phyloP scores from a whole-genome alignment of 2,797 vertebrate species.

The Danio jaintianensis region DNA sequence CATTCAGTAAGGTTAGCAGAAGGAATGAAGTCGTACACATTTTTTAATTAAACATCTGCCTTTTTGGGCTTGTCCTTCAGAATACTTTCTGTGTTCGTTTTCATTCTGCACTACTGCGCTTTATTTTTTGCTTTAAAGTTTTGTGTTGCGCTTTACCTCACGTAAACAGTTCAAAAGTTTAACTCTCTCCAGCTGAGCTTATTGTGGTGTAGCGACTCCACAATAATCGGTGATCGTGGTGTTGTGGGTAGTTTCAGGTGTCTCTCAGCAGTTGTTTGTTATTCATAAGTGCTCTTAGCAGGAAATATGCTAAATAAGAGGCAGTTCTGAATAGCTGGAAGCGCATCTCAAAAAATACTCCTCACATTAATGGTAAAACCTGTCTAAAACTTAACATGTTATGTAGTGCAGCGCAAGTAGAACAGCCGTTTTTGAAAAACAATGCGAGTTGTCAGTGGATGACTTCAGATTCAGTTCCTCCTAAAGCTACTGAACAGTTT shows the following conservation, averaged over 20 bases:
- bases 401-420: background rate
- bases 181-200: background rate
- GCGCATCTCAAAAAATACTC: constrained; percentile 14
- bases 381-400: constrained; percentile 4
- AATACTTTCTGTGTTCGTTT: background rate
- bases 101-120: background rate
- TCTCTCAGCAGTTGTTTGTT: constrained; percentile 41
- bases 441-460: background rate
- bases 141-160: background rate
- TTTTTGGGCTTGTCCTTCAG: constrained; percentile 3
- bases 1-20: background rate
- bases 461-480: background rate
- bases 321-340: constrained; percentile 28
- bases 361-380: constrained; percentile 11
- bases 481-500: background rate
- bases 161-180: too few species aligned
- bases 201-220: background rate
- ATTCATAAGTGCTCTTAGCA: constrained; percentile 31
- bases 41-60: constrained; percentile 21
- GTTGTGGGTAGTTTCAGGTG: constrained; percentile 25
- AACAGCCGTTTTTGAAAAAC: background rate
- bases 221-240: too few species aligned
- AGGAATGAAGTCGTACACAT: background rate
- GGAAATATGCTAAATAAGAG: constrained; percentile 43
- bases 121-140: background rate